Evolutionary conservation across 2,797 vertebrate genomes (phyloP), one percentile per base, ranked within the genome.

Genomic region (Macroramphosus scolopax): DNA sequence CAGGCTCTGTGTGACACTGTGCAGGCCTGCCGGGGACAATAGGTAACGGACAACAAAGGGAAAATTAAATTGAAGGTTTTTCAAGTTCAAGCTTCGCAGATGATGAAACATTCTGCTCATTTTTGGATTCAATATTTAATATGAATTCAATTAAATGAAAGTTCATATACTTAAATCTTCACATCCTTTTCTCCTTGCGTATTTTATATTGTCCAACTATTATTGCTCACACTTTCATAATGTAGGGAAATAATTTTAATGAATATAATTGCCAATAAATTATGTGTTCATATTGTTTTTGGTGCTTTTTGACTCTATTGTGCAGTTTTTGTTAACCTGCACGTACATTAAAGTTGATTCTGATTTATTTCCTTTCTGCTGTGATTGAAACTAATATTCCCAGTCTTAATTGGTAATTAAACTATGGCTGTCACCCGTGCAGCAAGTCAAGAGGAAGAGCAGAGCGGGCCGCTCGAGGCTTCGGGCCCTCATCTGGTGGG

Each of bases 401-500:
- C 51, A 25, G 5, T 25, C 8, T 43, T 71, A 64, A 78, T 69
- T 53, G n/a, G 18, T 32, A 18, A 29, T 35, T 56, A 34, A 63
- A 64, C 45, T 5, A 28, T n/a, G n/a, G n/a, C n/a, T n/a, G n/a
- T n/a, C n/a, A n/a, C n/a, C n/a, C n/a, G n/a, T n/a, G n/a, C n/a
- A n/a, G n/a, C n/a, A n/a, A n/a, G n/a, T n/a, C n/a, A n/a, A n/a
- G 20, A 22, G 20, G 20, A 22, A 49, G 62, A 62, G 36, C 36
- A 15, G 62, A 50, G 52, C 20, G 51, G 70, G 72, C 69, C 72
- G 68, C 71, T 67, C 48, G 52, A 78, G 53, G 79, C 77, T 71
- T 59, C 37, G 42, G 80, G 83, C 78, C 83, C 62, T 81, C 52
- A 68, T 64, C 81, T 51, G 69, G 65, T 70, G 68, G 68, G 63